These are phyloP conservation scores for Montipora capricornis DNA, from an alignment of 64 coral and sea anemone genomes.

Conservation along the genomic window DNA sequence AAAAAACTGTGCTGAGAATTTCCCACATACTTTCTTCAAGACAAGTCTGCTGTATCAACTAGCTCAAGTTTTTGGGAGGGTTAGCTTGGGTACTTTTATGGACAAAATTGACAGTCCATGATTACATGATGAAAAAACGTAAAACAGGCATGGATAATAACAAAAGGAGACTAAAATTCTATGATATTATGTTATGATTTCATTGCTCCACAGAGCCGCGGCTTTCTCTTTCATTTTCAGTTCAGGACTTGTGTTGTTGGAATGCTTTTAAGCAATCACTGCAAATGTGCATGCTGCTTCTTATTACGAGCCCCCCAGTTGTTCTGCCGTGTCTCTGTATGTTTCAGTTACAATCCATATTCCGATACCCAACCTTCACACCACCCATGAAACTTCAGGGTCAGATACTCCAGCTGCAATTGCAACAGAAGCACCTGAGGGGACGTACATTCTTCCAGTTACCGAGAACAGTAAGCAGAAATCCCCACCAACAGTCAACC, in stretches of 20 bases:
- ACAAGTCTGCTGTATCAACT: too few relatives aligned
- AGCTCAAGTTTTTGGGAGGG: too few relatives aligned
- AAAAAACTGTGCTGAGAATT: too few relatives aligned
- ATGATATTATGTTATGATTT: too few relatives aligned
- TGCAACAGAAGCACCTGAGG: conserved; percentile 23
- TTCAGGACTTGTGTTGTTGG: neutral
- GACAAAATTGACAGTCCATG: too few relatives aligned
- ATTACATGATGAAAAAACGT: too few relatives aligned
- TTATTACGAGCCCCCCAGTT: neutral
- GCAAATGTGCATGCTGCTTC: neutral
- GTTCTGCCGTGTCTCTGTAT: neutral
- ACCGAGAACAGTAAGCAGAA: conserved; percentile 6
- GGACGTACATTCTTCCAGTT: conserved; percentile 27
- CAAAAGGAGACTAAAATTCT: too few relatives aligned
- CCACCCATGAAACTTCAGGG: neutral
- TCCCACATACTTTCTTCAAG: too few relatives aligned
- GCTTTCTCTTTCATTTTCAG: too few relatives aligned
- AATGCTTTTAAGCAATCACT: neutral
- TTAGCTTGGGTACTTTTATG: too few relatives aligned
- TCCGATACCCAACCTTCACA: neutral
- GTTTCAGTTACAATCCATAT: conserved; percentile 54
- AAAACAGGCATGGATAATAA: too few relatives aligned
- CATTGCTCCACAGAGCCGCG: too few relatives aligned
- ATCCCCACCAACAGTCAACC: neutral
- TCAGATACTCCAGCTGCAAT: conserved; percentile 4